These are phyloP conservation scores for Pseudobourletiella spinata DNA, from an alignment of 1,140 invertebrate genomes.

Conservation along the genomic window DNA sequence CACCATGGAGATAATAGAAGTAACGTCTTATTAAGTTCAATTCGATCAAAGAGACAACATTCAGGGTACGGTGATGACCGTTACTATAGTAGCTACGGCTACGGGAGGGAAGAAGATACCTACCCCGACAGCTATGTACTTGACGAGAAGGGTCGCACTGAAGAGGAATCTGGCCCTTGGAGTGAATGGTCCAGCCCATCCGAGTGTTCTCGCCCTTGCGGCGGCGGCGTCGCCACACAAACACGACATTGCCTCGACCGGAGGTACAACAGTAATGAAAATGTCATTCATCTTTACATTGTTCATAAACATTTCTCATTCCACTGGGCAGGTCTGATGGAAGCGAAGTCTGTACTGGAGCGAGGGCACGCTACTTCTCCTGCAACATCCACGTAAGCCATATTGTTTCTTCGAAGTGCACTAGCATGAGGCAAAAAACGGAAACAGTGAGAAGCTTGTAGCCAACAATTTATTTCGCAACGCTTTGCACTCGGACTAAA, in stretches of 20 bases:
- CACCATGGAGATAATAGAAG: slow-evolving; percentile 4
- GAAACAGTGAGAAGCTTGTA: too few relatives aligned
- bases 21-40: neutral
- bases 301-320: slow-evolving; percentile 11
- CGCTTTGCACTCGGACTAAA: too few relatives aligned
- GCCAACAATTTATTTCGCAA: too few relatives aligned
- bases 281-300: neutral
- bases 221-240: slow-evolving; percentile 74
- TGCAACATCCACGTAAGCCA: slow-evolving; percentile 71
- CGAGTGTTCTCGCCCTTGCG: slow-evolving; percentile 75
- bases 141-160: neutral
- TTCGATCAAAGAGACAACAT: slow-evolving; percentile 4
- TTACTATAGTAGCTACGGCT: neutral
- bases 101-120: neutral
- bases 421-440: too few relatives aligned
- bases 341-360: slow-evolving; percentile 56
- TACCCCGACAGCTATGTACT: slow-evolving; percentile 7
- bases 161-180: slow-evolving; percentile 52
- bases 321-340: slow-evolving; percentile 48
- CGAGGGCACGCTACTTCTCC: slow-evolving; percentile 71
- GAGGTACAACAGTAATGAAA: neutral
- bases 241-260: slow-evolving; percentile 52
- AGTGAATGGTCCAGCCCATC: slow-evolving; percentile 62
- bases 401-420: neutral
- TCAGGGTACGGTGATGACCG: neutral